Evolutionary conservation across 2,797 vertebrate species (phyloP).

Genomic region (Dendrocincla tyrannina): DNA sequence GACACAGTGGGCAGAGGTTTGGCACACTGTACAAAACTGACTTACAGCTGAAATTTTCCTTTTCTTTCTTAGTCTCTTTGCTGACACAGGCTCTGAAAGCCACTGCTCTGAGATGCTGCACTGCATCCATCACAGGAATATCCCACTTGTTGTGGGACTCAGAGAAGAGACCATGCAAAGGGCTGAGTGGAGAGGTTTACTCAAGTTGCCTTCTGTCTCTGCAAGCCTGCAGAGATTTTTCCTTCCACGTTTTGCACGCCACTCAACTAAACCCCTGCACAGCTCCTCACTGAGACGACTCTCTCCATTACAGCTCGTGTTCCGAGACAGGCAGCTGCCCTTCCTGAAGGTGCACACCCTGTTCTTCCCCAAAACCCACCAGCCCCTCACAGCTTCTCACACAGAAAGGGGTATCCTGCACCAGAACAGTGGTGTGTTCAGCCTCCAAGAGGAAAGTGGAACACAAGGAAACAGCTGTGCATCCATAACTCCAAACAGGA

Average conservation of each 20-base stretch:
- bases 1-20: slow-evolving; percentile 56
- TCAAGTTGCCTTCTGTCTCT: background rate
- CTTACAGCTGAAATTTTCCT: background rate
- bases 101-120: background rate
- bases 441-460: background rate
- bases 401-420: background rate
- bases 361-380: background rate
- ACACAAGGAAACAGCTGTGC: background rate
- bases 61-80: background rate
- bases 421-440: background rate
- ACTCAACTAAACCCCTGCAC: background rate
- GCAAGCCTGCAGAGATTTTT: background rate
- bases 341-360: background rate
- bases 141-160: background rate
- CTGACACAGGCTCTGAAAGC: background rate
- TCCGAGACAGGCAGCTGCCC: background rate
- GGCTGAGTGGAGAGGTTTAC: background rate
- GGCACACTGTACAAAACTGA: background rate
- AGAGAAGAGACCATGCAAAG: background rate
- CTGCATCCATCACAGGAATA: background rate
- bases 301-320: background rate
- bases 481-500: background rate
- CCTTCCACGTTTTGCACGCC: background rate
- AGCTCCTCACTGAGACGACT: background rate
- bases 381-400: background rate